Evolutionary conservation across 2,113 vertebrate species (phyloP).

Genomic region (Pedionomus torquatus): DNA sequence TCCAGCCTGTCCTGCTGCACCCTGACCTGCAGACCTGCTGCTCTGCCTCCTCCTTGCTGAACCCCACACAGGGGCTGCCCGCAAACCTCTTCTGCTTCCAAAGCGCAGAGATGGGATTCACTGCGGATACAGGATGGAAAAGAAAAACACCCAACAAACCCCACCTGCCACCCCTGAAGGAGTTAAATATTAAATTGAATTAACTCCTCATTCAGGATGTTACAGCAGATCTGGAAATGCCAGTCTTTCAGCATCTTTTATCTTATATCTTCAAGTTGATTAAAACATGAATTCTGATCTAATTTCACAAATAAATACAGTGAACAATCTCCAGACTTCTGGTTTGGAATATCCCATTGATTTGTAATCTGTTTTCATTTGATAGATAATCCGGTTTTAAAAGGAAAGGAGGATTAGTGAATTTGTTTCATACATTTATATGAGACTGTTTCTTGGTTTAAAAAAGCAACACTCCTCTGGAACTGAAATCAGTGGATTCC

Average conservation of each 20-base stretch:
- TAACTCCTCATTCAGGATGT: not conserved
- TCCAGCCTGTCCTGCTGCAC: not conserved
- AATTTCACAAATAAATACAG: not conserved
- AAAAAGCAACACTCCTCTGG: not conserved
- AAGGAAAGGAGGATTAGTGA: not conserved
- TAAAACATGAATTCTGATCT: not conserved
- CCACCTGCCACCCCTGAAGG: not conserved
- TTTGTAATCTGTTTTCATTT: not conserved
- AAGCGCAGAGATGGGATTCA: not conserved
- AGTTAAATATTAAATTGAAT: not conserved
- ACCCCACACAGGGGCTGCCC: not conserved
- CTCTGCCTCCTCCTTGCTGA: constrained; percentile 13
- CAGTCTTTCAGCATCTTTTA: not conserved
- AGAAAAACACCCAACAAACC: not conserved
- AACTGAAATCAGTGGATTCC: not conserved
- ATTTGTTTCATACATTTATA: not conserved
- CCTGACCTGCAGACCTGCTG: not conserved
- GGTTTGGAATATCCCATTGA: not conserved
- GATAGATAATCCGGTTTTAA: not conserved
- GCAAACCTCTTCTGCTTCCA: not conserved
- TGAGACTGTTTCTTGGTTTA: not conserved
- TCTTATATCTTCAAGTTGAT: not conserved
- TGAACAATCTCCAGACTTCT: not conserved
- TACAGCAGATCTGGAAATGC: not conserved
- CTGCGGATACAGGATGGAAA: not conserved